Evolutionary conservation across 53 echinoderm and acorn worm species (phyloP), one percentile per base, ranked within the genome.

Genomic region (Echinarachnius parma): DNA sequence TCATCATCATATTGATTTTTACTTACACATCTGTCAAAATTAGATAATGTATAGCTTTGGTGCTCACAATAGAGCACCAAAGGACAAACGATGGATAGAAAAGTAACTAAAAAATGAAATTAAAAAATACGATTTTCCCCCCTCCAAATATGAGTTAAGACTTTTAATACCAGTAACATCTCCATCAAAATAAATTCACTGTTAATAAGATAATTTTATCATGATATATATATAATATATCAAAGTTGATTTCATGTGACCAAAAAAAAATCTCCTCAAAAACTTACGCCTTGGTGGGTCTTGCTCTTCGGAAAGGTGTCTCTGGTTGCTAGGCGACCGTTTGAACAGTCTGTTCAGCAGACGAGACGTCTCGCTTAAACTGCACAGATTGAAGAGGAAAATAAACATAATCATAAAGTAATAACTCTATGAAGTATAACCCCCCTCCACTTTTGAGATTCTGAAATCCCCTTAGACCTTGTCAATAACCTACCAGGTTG

Each of bases 291-390:
- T 64, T 44, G 90, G 78, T 9, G 75, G 28, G 19, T 78, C 90
- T 18, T 86, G 76, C 75, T 81, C 74, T 31, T 90, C 90, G 7
- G 84, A 62, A 1, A 81, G 67, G n/a, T 77, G 68, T 3, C 84
- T 46, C 23, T 77, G 42, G 37, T 30, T 57, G 45, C 86, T 86
- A 8, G 86, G 82, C 1, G 66, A 62, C 21, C 90, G 71, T 53
- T 85, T 87, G 72, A 95, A 91, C 21, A 95, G 75, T 66, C 86
- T 85, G 62, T 75, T 87, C 32, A 95, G 80, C 42, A 95, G 75
- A 22, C 96, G 82, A 11, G 96, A 95, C 4, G 96, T 95, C 69
- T 95, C 96, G 29, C 77, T 95, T 62, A 95, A 82, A 36, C 96
- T 95, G 46, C 15, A 80, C 52, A n/a, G 58, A 54, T 23, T 36